Evolutionary conservation across 2,113 vertebrate genomes (phyloP).

Genomic region (Rostratula benghalensis): DNA sequence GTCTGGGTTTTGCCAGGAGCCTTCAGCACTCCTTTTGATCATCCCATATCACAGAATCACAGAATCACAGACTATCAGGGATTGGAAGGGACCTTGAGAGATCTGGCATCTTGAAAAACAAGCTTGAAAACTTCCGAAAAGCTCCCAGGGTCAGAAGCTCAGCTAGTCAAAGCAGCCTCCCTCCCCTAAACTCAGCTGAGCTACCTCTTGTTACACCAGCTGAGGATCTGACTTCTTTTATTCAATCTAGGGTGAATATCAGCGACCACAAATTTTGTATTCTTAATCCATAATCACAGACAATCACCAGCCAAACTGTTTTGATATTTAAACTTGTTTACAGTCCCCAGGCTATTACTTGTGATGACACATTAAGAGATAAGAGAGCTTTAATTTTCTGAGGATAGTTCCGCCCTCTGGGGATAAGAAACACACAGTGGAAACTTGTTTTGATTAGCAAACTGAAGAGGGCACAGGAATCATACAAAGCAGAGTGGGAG

Average conservation of each 20-base stretch:
- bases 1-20: rapidly evolving
- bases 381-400: slow-evolving; percentile 68
- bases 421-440: slow-evolving; percentile 2
- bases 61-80: too few species aligned
- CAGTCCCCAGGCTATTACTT: slow-evolving; percentile 66
- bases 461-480: slow-evolving; percentile 36
- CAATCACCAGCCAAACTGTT: slow-evolving; percentile 61
- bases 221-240: background rate
- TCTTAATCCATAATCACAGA: slow-evolving; percentile 60
- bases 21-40: background rate
- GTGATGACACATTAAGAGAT: slow-evolving; percentile 70
- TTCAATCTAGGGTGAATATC: slow-evolving; percentile 19
- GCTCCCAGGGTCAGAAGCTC: background rate
- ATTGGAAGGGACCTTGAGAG: too few species aligned
- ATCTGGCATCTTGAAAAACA: background rate
- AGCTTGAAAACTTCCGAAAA: background rate
- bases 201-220: background rate
- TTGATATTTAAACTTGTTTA: slow-evolving; percentile 70
- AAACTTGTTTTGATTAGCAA: slow-evolving; percentile 60
- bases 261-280: slow-evolving; percentile 11
- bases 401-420: slow-evolving; percentile 44
- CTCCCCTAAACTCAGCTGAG: background rate
- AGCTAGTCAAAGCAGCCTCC: background rate
- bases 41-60: too few species aligned
- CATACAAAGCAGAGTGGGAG: background rate